Evolutionary conservation across 2,113 vertebrate genomes (phyloP), one percentile per base, ranked within the genome.

Genomic region (Sebastes schlegelii): DNA sequence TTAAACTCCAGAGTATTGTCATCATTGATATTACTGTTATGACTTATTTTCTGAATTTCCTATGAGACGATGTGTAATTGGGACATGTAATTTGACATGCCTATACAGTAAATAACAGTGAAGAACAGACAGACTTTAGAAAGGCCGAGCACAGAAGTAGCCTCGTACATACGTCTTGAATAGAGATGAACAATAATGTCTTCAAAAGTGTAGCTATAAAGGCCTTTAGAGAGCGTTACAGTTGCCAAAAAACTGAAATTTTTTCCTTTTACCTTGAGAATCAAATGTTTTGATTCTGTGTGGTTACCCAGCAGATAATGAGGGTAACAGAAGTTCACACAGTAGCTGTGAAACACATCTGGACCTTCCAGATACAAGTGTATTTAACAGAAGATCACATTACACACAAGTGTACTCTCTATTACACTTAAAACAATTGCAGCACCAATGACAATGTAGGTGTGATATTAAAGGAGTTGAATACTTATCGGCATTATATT

Each of bases 351-450:
- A 54, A 55, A 23, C 21, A 40, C 16, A 60, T 23, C 26, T 62
- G 13, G 1, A 43, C 52, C 14, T 74, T 65, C 52, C 4, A 74
- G 13, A 60, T 70, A 40, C 19, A 55, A 57, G 42, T 55, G 23
- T 55, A 58, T 52, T 68, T 6, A 26, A 63, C 6, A 46, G 63
- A 40, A 72, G 11, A 51, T 75, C 12, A 8, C 26, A 65, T 80
- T 76, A 72, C 48, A 73, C 57, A 74, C 42, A 45, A 8, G 4
- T 23, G 43, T 34, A 34, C 34, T 26, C 45, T 61, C n/a, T 16
- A 69, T 75, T 52, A 76, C 34, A 62, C 13, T 49, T 8, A 57
- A 68, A 69, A 63, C 55, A 79, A 49, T 7, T 52, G 64, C 40
- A 46, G 54, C 63, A 64, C 12, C 2, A 12, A 12, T 69, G 43